Conservation (phyloP, 2,888 invertebrate genomes). For the Furcula furcula region DNA sequence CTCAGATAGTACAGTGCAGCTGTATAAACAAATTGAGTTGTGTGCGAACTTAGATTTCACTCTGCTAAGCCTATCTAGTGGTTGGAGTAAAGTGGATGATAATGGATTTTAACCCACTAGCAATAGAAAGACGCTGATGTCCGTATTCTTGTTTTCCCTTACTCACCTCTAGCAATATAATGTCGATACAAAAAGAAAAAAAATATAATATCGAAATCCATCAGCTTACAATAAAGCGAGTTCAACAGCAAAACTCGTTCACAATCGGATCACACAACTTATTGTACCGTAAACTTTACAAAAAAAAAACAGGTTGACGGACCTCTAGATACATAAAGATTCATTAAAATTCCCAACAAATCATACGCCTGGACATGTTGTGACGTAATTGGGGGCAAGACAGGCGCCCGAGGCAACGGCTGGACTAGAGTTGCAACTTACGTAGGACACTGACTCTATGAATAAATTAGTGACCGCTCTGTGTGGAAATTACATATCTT, state of each 20-base stretch:
- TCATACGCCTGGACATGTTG: conserved; percentile 45
- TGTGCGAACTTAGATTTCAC: too few relatives aligned
- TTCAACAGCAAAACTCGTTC: conserved; percentile 10
- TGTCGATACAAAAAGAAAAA: too few relatives aligned
- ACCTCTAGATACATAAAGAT: conserved; percentile 26
- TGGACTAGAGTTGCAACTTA: conserved; percentile 24
- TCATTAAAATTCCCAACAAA: conserved; percentile 55
- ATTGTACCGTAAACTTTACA: conserved; percentile 5
- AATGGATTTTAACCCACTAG: too few relatives aligned
- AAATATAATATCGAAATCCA: not conserved
- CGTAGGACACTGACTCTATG: conserved; percentile 47
- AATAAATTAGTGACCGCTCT: conserved; percentile 48
- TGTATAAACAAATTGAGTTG: too few relatives aligned
- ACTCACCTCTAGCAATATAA: too few relatives aligned
- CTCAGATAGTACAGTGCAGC: too few relatives aligned
- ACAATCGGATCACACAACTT: conserved; percentile 16
- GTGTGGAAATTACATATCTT: conserved; percentile 42
- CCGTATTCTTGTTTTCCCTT: too few relatives aligned
- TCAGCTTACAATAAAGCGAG: not conserved
- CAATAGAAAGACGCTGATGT: too few relatives aligned
- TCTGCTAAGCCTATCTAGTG: too few relatives aligned
- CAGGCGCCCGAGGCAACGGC: conserved; percentile 32
- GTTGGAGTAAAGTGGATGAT: too few relatives aligned
- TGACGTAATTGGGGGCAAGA: conserved; percentile 46
- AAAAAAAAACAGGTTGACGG: conserved; percentile 22